A percentile compares a stretch with the other conserved stretches of the same genome.
These are phyloP conservation scores for Neelides sp. DNA, from an alignment of 1,140 invertebrate genomes.

Conservation along the genomic window DNA sequence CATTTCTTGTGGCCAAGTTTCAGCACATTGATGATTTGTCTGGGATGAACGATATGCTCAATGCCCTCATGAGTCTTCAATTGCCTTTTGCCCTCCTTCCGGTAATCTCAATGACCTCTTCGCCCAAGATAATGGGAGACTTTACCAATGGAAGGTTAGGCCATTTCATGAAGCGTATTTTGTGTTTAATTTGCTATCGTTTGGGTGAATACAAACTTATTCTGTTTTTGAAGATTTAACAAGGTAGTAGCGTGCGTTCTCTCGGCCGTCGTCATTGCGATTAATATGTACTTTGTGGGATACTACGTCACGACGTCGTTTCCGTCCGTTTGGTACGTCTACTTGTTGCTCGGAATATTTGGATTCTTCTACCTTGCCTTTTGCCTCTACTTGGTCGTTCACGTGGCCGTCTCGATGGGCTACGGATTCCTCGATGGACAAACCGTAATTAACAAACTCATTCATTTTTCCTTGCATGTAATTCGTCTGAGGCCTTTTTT, in stretches of 20 bases:
- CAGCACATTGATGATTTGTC: slow-evolving; percentile 61
- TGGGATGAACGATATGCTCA: slow-evolving; percentile 76
- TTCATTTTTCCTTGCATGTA: neutral
- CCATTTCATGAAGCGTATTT: slow-evolving; percentile 21
- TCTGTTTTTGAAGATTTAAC: slow-evolving; percentile 45
- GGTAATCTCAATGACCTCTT: slow-evolving; percentile 75
- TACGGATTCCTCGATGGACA: neutral
- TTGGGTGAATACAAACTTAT: slow-evolving; percentile 10
- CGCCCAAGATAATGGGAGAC: slow-evolving; percentile 65
- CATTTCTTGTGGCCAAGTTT: slow-evolving; percentile 66
- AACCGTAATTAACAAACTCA: neutral
- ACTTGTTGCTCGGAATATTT: slow-evolving; percentile 44
- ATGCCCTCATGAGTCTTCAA: slow-evolving; percentile 77
- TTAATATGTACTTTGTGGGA: slow-evolving; percentile 71
- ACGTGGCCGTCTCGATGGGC: slow-evolving; percentile 56
- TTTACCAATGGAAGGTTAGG: slow-evolving; percentile 62
- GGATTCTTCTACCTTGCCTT: slow-evolving; percentile 54
- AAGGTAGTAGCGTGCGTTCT: slow-evolving; percentile 54
- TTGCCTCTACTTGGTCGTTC: slow-evolving; percentile 52
- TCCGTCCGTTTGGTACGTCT: slow-evolving; percentile 42
- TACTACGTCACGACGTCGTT: slow-evolving; percentile 42
- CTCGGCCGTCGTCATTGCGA: slow-evolving; percentile 56
- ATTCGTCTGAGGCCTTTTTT: neutral
- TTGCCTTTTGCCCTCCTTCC: slow-evolving; percentile 72
- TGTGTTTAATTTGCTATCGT: slow-evolving; percentile 5